Base-by-base conservation (phyloP, 2,797 vertebrate genomes). In the Hephaestus fuliginosus region DNA sequence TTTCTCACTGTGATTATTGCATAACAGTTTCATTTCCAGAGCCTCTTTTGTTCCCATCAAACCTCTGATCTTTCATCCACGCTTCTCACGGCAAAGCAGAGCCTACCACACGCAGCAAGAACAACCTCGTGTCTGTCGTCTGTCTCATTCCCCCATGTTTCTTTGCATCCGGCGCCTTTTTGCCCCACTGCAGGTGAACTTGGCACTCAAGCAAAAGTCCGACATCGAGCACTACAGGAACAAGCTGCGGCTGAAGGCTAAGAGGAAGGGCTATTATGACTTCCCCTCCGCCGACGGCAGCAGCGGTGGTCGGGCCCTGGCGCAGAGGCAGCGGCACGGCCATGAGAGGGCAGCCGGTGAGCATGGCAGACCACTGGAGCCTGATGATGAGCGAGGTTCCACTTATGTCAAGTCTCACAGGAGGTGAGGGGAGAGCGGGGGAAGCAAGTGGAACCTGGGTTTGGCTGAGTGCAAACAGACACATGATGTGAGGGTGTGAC, bases 221-320 rank as follows among this genome's bases (percentile, higher is more conserved):
- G 98, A 99, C 91, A 99, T 99, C 6, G 98, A 99, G 80, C 98
- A 99, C 91, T 99, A 99, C 92, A 97, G 98, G 91, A 99, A 99
- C 94, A 99, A 99, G 88, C 95, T 99, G 80, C 96, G 98, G 64
- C 96, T 99, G 84, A 99, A 99, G 92, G 98, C 98, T 61, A 99
- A 98, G 93, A 95, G 96, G 89, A 99, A 99, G 82, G 98, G 98
- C 0, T 99, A 99, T 93, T 99, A 98, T 69, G 98, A 99, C 88
- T 97, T 99, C 86, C 97, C 97, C 0, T 95, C 96, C 0, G 72
- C 88, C 3, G 93, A 95, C 1, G 88, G 87, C 76, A 94, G 93
- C 83, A 95, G 96, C 76, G 92, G 89, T 39, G 87, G 88, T 2
- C 94, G 44, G 86, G 92, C 92, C 0, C 83, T 96, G 87, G 93